Evolutionary conservation across 2,888 invertebrate species (phyloP), one percentile per base, ranked within the genome.

Genomic region (Oligia fasciuncula): DNA sequence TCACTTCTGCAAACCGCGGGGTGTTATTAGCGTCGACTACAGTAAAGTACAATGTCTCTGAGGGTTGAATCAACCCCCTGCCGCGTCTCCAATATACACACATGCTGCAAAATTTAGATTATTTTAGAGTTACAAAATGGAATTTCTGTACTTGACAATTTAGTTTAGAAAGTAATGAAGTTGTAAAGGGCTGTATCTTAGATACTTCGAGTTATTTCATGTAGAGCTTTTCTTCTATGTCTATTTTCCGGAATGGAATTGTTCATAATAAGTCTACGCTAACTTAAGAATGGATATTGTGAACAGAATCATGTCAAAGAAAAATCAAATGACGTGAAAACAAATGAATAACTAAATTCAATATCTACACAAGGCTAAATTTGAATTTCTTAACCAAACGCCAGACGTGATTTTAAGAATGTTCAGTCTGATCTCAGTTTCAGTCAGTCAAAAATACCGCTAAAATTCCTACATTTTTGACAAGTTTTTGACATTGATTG

Each of bases 1-100:
- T 91, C 83, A 85, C 89, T 93, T 88, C 77, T 86, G 85, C 5
- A 62, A 94, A 91, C 95, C 92, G 78, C 94, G 92, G 96, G 95
- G 93, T 88, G 93, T 93, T 93, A 93, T 93, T 93, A 94, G 83
- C 82, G 76, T 73, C 78, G 49, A 43, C 57, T 43, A 72, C 91
- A 75, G 46, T n/a, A 23, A 57, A 69, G 75, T 29, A 67, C 79
- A 75, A 29, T 83, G 85, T 88, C 79, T 84, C 60, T 54, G 81
- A 87, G 88, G 90, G 92, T 88, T 90, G 89, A 88, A 90, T 70
- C 54, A 46, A 90, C 91, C 91, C 91, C 95, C 95, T 84, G 92
- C 88, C n/a, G 80, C 19, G 90, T 81, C 77, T 86, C 87, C 89
- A 92, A 89, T 90, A 84, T 83, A 90, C 92, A 91, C 96, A 96